Evolutionary conservation across 2,797 vertebrate genomes (phyloP).

Genomic region (Phoxinus dragarum): DNA sequence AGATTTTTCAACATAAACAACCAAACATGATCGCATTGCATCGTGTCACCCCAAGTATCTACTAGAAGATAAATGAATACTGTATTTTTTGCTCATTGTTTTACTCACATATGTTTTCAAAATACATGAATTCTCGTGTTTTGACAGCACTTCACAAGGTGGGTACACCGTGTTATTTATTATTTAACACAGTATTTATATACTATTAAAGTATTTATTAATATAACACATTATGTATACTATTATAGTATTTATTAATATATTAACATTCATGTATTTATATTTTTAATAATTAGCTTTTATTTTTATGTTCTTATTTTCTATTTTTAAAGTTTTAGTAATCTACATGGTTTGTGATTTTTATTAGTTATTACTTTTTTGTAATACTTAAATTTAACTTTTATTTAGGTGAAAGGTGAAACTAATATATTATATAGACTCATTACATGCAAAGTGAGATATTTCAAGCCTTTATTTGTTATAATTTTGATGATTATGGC

Average conservation of each 20-base stretch:
- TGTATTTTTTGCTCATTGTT: neutral
- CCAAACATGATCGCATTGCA: neutral
- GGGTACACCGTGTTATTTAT: too few relatives aligned
- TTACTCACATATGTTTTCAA: neutral
- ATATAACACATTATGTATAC: too few relatives aligned
- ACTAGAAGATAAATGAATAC: neutral
- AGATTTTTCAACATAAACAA: neutral
- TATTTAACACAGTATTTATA: too few relatives aligned
- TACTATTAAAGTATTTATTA: neutral
- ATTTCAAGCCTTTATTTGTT: too few relatives aligned
- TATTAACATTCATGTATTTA: neutral
- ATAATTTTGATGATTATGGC: too few relatives aligned
- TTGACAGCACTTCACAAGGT: too few relatives aligned
- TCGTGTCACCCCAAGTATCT: neutral
- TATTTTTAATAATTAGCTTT: neutral
- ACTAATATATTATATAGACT: too few relatives aligned
- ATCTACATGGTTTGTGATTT: neutral
- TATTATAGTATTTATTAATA: neutral
- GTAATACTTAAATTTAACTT: too few relatives aligned
- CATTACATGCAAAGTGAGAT: too few relatives aligned
- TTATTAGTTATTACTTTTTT: neutral
- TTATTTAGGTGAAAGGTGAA: too few relatives aligned
- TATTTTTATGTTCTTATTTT: neutral
- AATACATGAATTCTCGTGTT: neutral
- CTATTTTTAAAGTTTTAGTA: neutral